Base-by-base conservation (phyloP, 2,113 vertebrate genomes). In the Coryphaenoides rupestris region DNA sequence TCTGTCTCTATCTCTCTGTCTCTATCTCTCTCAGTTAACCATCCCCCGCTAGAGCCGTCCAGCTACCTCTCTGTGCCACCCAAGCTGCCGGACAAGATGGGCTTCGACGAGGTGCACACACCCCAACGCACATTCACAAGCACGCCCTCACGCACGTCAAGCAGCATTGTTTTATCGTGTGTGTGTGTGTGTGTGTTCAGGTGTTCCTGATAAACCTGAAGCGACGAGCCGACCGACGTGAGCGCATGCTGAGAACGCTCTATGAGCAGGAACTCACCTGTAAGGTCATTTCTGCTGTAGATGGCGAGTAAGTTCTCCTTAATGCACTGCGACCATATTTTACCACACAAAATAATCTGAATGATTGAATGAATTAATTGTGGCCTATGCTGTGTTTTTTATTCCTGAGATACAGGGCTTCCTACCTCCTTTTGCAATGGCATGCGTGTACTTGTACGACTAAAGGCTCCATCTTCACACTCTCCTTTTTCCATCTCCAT, bases 141-240 rank as follows among this genome's bases (percentile, higher is more conserved):
- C 40, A 70, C 28, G 17, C 60, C 47, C 21, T 40, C 28, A 57
- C 63, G 22, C 52, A 45, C 19, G 50, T 47, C 47, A 17, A 50
- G 47, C n/a, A 40, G 33, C 7, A 12, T 10, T 40, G 33, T 9
- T 40, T 40, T 10, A 9, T 40, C 2, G 58, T 9, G 33, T 40
- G 33, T 40, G 33, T 33, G 28, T 81, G 58, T 69, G 46, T 79
- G 55, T 82, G 63, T 72, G 22, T 62, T 40, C 74, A 87, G 84
- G 81, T 87, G 62, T 86, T 87, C 23, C 78, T 98, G 92, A 95
- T 98, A 64, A 98, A 96, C 81, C 81, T 98, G 83, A 87, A 88
- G 78, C 89, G 87, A 4, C 84, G 95, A 21, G 10, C 63, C 1
- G 94, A 96, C 73, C 89, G 95, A 2, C 87, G 93, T 5, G 86